Percentiles rank a stretch among this genome's conserved stretches.
Evolutionary conservation across 1,140 invertebrate species (phyloP).

Genomic region (Brachionus sp.): DNA sequence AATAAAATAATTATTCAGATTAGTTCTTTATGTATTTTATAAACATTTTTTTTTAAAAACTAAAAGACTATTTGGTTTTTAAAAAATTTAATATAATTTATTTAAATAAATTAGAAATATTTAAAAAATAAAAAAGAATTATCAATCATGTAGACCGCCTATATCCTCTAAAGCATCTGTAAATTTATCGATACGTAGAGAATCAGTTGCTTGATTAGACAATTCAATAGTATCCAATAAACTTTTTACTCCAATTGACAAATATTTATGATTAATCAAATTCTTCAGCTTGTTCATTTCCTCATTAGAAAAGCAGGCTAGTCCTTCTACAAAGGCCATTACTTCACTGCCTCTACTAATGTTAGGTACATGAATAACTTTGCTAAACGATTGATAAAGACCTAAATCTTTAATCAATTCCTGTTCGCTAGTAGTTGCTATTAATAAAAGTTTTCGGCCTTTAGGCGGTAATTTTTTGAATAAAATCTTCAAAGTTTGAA

Average conservation of each 20-base stretch:
- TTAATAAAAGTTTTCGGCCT: slow-evolving; percentile 39
- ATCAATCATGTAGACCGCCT: slow-evolving; percentile 35
- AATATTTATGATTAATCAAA: slow-evolving; percentile 3
- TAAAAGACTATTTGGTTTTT: too few species aligned
- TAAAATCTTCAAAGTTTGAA: slow-evolving; percentile 88
- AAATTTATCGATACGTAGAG: slow-evolving; percentile 10
- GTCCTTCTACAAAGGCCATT: slow-evolving; percentile 17
- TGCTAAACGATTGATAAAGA: slow-evolving; percentile 36
- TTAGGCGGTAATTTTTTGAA: slow-evolving; percentile 87
- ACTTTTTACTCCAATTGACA: slow-evolving; percentile 35
- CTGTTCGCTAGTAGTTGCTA: slow-evolving; percentile 36
- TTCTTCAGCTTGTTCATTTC: neutral
- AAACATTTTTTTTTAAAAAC: too few species aligned
- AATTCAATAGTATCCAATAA: slow-evolving; percentile 41
- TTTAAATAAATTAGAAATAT: neutral
- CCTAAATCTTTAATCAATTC: slow-evolving; percentile 35
- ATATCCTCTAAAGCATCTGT: slow-evolving; percentile 15
- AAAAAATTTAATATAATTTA: neutral
- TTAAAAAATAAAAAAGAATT: neutral
- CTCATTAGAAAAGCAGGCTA: slow-evolving; percentile 6
- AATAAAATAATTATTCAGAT: too few species aligned
- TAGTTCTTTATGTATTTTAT: too few species aligned
- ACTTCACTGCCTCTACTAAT: neutral
- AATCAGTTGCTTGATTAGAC: slow-evolving; percentile 32
- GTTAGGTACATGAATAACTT: slow-evolving; percentile 45